Conservation (phyloP, 2,797 vertebrate species). For the Trachurus trachurus region DNA sequence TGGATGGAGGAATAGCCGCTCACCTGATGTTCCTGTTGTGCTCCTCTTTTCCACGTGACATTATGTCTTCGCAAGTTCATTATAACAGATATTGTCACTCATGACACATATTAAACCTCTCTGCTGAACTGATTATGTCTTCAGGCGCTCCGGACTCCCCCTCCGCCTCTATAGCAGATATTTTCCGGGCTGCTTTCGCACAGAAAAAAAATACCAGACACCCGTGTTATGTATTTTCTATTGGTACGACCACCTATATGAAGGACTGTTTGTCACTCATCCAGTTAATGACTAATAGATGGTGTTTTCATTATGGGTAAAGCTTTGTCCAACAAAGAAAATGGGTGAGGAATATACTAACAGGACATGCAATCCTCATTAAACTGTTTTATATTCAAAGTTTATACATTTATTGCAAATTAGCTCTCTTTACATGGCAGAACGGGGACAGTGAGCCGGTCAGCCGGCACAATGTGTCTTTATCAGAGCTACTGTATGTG, state of each 20-base stretch:
- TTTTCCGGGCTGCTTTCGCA: conserved; percentile 51
- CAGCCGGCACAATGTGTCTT: conserved; percentile 21
- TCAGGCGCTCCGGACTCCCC: conserved; percentile 23
- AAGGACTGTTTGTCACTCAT: conserved; percentile 30
- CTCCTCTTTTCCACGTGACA: conserved; percentile 22
- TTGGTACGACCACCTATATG: conserved; percentile 2
- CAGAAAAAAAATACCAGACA: neutral
- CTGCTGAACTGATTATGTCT: conserved; percentile 48
- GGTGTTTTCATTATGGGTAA: conserved; percentile 17
- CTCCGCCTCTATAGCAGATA: conserved; percentile 34
- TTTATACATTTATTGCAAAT: conserved; percentile 42
- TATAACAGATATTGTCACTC: conserved; percentile 54
- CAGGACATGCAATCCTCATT: conserved; percentile 21
- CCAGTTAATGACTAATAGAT: conserved; percentile 10
- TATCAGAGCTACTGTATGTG: conserved; percentile 27
- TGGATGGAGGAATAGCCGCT: neutral
- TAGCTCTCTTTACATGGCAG: conserved; percentile 44
- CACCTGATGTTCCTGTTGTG: conserved; percentile 30
- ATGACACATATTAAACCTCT: conserved; percentile 51
- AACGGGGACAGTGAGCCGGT: conserved; percentile 54
- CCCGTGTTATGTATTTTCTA: conserved; percentile 23
- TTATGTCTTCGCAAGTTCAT: conserved; percentile 38
- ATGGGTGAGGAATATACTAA: neutral
- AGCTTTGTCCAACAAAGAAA: conserved; percentile 14
- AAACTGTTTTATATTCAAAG: conserved; percentile 18